Base-by-base conservation (phyloP, 1,140 invertebrate genomes). In the Drosophila arizonae region DNA sequence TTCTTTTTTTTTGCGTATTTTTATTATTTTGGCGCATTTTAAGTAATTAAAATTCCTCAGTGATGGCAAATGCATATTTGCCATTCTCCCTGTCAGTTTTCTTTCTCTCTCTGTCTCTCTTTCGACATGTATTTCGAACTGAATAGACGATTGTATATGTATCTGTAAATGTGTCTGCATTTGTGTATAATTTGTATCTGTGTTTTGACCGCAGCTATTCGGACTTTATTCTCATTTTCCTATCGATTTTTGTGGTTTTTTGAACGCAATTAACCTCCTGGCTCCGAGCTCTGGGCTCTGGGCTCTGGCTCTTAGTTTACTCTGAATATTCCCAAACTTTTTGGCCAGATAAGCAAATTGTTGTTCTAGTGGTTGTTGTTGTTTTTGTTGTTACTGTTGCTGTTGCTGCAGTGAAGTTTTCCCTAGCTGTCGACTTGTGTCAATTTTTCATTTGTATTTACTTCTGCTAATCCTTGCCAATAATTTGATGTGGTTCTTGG, bases 1-100 rank as follows among this genome's bases (percentile, higher is more conserved):
- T 28, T 1, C 21, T 56, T 21, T 21, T 33, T 70, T 58, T 55
- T 46, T 46, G 41, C 39, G 43, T 62, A 64, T 60, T 75, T 71
- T 75, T 61, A 75, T 60, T 58, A 60, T 62, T 62, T 75, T 63
- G 67, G 50, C 52, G 66, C 72, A 75, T 70, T 76, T 84, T 77
- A 79, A 79, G 81, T 84, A 84, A 84, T 84, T 79, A 73, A 79
- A 79, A 50, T 76, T 61, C 65, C 56, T 58, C 50, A 58, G 56
- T 74, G 56, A 62, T 68, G 41, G 43, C 54, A 66, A 72, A 76
- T 72, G 58, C 63, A 72, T 64, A 36, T 50, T 50, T 26, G 21
- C 48, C 24, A 50, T 26, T 45, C 43, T 52, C 6, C 11, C 8
- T 9, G 8, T 6, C 41, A 28, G 21, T 24, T 24, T 24, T 24